Percentiles rank a stretch among this genome's conserved stretches.
phyloP scores from a whole-genome alignment of 2,113 vertebrate species.

The Carollia perspicillata region DNA sequence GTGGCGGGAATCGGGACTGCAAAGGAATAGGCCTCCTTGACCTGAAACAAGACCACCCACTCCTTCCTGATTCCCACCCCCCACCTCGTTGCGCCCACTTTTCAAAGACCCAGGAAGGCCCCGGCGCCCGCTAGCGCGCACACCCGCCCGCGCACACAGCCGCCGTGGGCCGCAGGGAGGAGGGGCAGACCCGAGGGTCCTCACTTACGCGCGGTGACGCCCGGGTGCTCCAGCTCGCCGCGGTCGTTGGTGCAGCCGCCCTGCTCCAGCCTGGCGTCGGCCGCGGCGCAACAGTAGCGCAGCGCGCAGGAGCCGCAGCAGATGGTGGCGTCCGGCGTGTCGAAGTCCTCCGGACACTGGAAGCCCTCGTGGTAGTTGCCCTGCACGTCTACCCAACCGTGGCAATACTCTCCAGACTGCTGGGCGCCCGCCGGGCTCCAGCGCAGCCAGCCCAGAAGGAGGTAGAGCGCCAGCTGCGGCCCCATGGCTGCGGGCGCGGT shows the following conservation, averaged over 20 bases:
- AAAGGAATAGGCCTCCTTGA: not conserved
- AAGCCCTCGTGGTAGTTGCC: slow-evolving; percentile 94
- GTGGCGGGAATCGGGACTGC: slow-evolving; percentile 7
- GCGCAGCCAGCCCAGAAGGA: slow-evolving; percentile 87
- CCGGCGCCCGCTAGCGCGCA: not conserved
- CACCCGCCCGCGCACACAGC: not conserved
- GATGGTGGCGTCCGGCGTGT: slow-evolving; percentile 92
- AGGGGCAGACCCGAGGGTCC: not conserved
- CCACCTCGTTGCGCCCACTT: not conserved
- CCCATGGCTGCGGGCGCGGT: slow-evolving; percentile 49
- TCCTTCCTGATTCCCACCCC: not conserved
- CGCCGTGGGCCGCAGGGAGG: not conserved
- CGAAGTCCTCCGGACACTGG: slow-evolving; percentile 96
- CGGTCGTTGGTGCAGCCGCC: slow-evolving; percentile 93
- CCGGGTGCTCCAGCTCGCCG: slow-evolving; percentile 85
- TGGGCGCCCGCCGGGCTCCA: slow-evolving; percentile 85
- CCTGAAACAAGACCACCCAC: not conserved
- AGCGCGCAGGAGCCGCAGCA: slow-evolving; percentile 95
- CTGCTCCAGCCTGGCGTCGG: slow-evolving; percentile 92
- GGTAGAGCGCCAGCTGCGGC: slow-evolving; percentile 79
- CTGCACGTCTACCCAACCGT: slow-evolving; percentile 93
- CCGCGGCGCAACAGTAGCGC: slow-evolving; percentile 94
- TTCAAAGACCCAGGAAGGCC: not conserved
- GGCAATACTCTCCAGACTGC: slow-evolving; percentile 91
- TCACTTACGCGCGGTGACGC: slow-evolving; percentile 90